A percentile compares a stretch with the other conserved stretches of the same genome.
These are phyloP conservation scores for Drosophila anomelani DNA, from an alignment of 2,888 invertebrate species.

Conservation along the genomic window DNA sequence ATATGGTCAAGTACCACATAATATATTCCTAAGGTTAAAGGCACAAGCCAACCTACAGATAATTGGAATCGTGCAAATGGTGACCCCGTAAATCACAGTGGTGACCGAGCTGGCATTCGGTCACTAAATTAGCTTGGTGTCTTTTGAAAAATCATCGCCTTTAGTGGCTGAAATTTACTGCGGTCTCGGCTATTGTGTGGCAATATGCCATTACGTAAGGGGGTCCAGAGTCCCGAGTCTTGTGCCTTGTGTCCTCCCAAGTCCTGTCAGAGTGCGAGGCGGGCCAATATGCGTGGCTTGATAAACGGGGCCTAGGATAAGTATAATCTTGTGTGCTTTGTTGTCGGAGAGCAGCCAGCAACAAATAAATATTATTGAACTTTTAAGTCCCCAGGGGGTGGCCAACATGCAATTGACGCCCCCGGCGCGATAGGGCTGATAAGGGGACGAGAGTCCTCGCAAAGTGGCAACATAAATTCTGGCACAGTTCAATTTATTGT, in stretches of 20 bases:
- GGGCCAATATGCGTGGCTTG: slow-evolving; percentile 67
- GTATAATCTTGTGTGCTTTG: slow-evolving; percentile 72
- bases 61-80: slow-evolving; percentile 51
- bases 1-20: neutral
- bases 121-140: slow-evolving; percentile 67
- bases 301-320: slow-evolving; percentile 59
- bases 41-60: slow-evolving; percentile 20
- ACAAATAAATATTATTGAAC: slow-evolving; percentile 79
- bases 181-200: slow-evolving; percentile 28
- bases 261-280: slow-evolving; percentile 12
- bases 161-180: slow-evolving; percentile 60
- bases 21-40: slow-evolving; percentile 14
- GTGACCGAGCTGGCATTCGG: slow-evolving; percentile 55
- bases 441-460: slow-evolving; percentile 49
- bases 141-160: slow-evolving; percentile 55
- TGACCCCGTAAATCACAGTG: slow-evolving; percentile 56
- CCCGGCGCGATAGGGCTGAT: slow-evolving; percentile 19
- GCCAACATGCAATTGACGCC: slow-evolving; percentile 54
- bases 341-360: slow-evolving; percentile 75
- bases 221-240: slow-evolving; percentile 16
- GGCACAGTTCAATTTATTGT: slow-evolving; percentile 77
- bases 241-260: neutral
- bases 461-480: slow-evolving; percentile 75
- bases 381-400: slow-evolving; percentile 69
- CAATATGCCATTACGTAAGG: slow-evolving; percentile 26